Base-by-base conservation (phyloP, 2,113 vertebrate genomes). In the Hippocampus guttulatus region DNA sequence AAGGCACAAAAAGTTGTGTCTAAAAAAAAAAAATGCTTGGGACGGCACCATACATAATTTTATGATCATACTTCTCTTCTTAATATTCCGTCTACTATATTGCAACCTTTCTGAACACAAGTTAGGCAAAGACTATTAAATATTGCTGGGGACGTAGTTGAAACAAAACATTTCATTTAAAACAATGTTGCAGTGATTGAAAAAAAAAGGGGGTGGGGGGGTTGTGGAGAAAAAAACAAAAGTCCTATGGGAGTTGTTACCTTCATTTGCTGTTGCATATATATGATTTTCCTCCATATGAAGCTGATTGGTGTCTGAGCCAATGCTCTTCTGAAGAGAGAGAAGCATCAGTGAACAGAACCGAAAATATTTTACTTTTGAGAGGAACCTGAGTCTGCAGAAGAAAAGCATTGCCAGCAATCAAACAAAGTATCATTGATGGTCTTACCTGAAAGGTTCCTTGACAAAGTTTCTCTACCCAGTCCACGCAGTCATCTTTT, bases 231-330 rank as follows among this genome's bases (percentile, higher is more conserved):
- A 10, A 6, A 18, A 33, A 33, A 12, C 40, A 3, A 58, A 15
- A 64, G 18, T 18, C 15, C 12, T 2, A 11, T 3, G 52, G 14
- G 0, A 40, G n/a, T 8, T 14, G 30, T 70, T 84, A 98, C 96
- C 93, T 91, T 94, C 91, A 0, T 93, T 90, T 78, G 89, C 88
- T 0, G 95, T 93, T 73, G 87, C 92, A 58, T 99, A 98, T 43
- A 99, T 93, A 49, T 93, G 91, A 75, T 99, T 99, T 67, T 96
- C 94, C 0, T 95, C 94, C 95, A 99, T 96, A 69, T 92, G 90
- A 83, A 90, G 58, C 61, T 76, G 68, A 18, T 2, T 55, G 3
- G 54, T 54, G 0, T 11, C 57, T 20, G 77, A 69, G 30, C 14
- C 65, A 5, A 11, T 63, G 15, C 62, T 69, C 73, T 77, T 81